Evolutionary conservation across 2,888 invertebrate genomes (phyloP), one percentile per base, ranked within the genome.

Genomic region (Diadegma fenestrale): DNA sequence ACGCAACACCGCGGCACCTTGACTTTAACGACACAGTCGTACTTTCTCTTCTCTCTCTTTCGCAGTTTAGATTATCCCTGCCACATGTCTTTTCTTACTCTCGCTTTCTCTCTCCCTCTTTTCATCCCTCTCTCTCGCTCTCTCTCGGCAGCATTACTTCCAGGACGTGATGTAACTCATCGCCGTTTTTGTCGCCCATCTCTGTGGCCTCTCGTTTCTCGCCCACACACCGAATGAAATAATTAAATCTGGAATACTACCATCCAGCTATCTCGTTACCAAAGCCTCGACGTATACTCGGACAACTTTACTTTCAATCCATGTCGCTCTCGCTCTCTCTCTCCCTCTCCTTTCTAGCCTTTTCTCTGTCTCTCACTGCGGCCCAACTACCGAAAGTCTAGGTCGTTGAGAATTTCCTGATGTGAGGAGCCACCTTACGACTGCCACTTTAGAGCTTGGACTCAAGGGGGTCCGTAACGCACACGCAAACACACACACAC

Each of bases 1-100:
- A 88, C 87, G 86, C 80, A 90, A 91, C 88, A 89, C 89, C 87
- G 86, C 86, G 86, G 84, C 89, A 89, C 88, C 89, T 90, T 88
- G 86, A 86, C 87, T 89, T 87, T 88, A 89, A 90, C 89, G 89
- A 89, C 88, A 86, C 88, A 85, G 83, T 87, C 87, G 87, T 84
- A 82, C 84, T 80, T 75, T 61, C 84, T 83, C 33, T 45, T 19
- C n/a, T 68, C 66, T 86, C 78, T 80, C 78, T 85, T 61, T 54
- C 72, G 72, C 88, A 87, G 86, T 88, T 89, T 88, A 87, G 87
- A 88, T 90, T 90, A 88, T 88, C 82, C 84, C 69, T 82, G 85
- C 81, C 82, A 75, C 84, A 80, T 81, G 76, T 51, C 45, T 63
- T 69, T 54, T 45, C 45, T 63, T 73, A 48, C 48, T 58, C 71